Evolutionary conservation across 2,888 invertebrate species (phyloP).

Genomic region (Micoletzkya japonica): DNA sequence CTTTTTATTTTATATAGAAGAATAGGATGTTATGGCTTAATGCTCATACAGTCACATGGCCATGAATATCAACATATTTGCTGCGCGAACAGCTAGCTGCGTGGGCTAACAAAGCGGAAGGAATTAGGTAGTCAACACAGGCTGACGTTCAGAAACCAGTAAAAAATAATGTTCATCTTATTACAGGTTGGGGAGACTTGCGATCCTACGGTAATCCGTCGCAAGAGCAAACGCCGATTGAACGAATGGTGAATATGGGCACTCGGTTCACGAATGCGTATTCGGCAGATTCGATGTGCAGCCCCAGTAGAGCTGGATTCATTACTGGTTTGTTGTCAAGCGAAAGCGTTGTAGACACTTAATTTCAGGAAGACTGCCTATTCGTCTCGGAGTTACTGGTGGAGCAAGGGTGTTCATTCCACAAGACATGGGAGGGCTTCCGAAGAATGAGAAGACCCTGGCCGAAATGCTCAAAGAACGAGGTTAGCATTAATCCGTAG

Average conservation of each 20-base stretch:
- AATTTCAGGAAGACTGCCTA: conserved; percentile 60
- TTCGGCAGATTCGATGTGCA: conserved; percentile 67
- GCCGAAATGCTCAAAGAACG: conserved; percentile 65
- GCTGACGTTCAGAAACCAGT: too few relatives aligned
- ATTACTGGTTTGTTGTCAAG: conserved; percentile 65
- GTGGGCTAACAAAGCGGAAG: too few relatives aligned
- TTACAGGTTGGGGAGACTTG: conserved; percentile 59
- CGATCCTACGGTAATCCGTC: conserved; percentile 63
- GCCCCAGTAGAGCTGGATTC: conserved; percentile 69
- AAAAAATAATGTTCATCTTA: too few relatives aligned
- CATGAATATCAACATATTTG: too few relatives aligned
- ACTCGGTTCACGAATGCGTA: conserved; percentile 68
- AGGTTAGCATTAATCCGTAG: conserved; percentile 38
- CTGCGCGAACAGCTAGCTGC: too few relatives aligned
- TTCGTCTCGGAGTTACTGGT: conserved; percentile 61
- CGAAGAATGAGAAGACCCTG: conserved; percentile 66
- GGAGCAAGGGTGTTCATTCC: conserved; percentile 61
- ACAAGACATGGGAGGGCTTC: conserved; percentile 67
- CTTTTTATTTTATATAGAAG: too few relatives aligned
- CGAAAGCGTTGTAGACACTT: background rate
- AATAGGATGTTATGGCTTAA: too few relatives aligned
- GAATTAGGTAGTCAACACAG: too few relatives aligned
- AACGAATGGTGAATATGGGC: conserved; percentile 64
- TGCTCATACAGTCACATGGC: too few relatives aligned
- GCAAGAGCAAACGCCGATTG: conserved; percentile 66